These are phyloP conservation scores for Neopelma chrysocephalum DNA, from an alignment of 2,797 vertebrate species.

Conservation along the genomic window DNA sequence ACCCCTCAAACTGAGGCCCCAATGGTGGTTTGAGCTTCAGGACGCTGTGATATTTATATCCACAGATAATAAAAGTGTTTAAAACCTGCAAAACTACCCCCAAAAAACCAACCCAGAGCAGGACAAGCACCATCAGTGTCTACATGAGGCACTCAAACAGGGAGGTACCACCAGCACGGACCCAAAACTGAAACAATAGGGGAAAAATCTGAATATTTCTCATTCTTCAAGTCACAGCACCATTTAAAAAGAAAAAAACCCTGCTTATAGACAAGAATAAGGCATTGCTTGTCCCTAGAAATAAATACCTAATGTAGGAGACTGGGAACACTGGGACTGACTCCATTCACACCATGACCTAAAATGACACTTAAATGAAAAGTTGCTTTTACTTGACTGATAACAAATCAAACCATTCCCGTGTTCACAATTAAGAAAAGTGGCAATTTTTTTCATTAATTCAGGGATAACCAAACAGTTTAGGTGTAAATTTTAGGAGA, in stretches of 20 bases:
- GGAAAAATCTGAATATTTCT: no score
- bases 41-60: background rate
- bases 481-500: background rate
- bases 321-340: background rate
- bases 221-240: background rate
- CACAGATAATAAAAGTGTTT: background rate
- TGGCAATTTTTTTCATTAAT: background rate
- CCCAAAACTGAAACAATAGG: background rate
- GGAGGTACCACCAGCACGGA: fast-evolving
- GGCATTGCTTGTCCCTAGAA: background rate
- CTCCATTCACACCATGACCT: background rate
- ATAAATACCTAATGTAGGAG: background rate
- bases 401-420: background rate
- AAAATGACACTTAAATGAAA: background rate
- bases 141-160: background rate
- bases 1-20: background rate
- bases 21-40: background rate
- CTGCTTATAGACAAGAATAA: background rate
- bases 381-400: background rate
- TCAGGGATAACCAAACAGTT: background rate
- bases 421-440: background rate
- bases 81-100: background rate
- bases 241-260: background rate
- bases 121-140: fast-evolving
- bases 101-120: background rate